Evolutionary conservation across 2,888 invertebrate genomes (phyloP).

Genomic region (Callosobruchus maculatus): DNA sequence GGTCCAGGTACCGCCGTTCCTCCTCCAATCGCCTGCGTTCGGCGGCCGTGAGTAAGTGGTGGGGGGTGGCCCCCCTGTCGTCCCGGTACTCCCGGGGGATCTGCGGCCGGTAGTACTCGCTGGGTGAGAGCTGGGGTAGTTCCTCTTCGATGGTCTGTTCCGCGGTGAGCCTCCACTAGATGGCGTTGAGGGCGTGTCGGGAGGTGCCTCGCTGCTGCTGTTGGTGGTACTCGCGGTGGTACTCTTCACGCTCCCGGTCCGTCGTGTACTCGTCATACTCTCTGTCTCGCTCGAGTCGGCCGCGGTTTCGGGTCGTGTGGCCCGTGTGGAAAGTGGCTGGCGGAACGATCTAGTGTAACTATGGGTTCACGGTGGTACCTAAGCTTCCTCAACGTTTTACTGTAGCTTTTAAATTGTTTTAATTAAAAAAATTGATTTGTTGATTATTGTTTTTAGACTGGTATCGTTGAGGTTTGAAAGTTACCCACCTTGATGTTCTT

Average conservation of each 20-base stretch:
- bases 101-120: constrained; percentile 45
- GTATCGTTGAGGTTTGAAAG: too few species aligned
- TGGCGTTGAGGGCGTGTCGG: constrained; percentile 70
- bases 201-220: constrained; percentile 60
- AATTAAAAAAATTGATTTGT: too few species aligned
- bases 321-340: constrained; percentile 50
- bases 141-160: constrained; percentile 51
- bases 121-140: constrained; percentile 38
- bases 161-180: constrained; percentile 60
- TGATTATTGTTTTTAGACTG: too few species aligned
- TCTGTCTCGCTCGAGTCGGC: constrained; percentile 51
- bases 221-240: too few species aligned
- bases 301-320: constrained; percentile 48
- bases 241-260: constrained; percentile 41
- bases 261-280: constrained; percentile 58
- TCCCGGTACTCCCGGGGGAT: constrained; percentile 45
- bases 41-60: constrained; percentile 16
- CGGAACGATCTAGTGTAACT: constrained; percentile 22
- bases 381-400: too few species aligned
- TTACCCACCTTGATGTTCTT: too few species aligned
- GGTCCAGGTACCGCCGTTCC: constrained; percentile 19
- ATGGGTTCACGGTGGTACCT: neutral
- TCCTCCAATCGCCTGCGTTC: constrained; percentile 23
- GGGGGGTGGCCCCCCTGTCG: constrained; percentile 27
- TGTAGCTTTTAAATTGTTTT: too few species aligned